Base-by-base conservation (phyloP, 2,113 vertebrate species). In the Galemys pyrenaicus region DNA sequence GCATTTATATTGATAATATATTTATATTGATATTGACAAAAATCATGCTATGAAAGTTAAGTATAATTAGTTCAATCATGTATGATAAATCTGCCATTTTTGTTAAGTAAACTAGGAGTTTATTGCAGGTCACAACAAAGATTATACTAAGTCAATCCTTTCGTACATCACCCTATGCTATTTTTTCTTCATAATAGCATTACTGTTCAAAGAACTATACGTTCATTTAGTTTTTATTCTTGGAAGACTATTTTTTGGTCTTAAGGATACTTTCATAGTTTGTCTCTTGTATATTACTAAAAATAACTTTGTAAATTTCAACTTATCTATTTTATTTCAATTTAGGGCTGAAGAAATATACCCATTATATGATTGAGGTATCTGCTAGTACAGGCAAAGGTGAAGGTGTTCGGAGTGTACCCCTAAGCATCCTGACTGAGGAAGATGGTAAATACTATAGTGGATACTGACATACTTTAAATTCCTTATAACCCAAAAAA, bases 261-360 rank as follows among this genome's bases (percentile, higher is more conserved):
- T n/a, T n/a, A n/a, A 91, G 28, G 90, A 7, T 6, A 11, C 30
- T 67, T 74, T 92, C 24, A 49, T 75, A 56, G 10, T 84, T 82
- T 71, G 3, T 8, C 35, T 54, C 11, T 75, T 82, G 26, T 19
- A 28, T 30, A 37, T 83, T 74, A 22, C 41, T 82, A 81, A 94
- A 58, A 3, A 28, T 56, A 56, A 81, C 91, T 86, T 73, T 79
- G 2, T 89, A 75, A 68, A n/a, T 70, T 10, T 71, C 35, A 86
- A 41, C 28, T 54, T 82, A 64, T 8, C 16, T 86, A 68, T 87
- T 86, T 19, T 87, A 70, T 96, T 93, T 89, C 81, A 83, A 9
- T 97, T 96, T 96, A 99, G 98, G 97, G 85, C 96, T 99, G 94
- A 98, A 96, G 90, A 98, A 98, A 91, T 98, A 98, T 30, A 98